A percentile compares a stretch with the other conserved stretches of the same genome.
Evolutionary conservation across 2,888 invertebrate species (phyloP).

Genomic region (Boloria euphrosyne): DNA sequence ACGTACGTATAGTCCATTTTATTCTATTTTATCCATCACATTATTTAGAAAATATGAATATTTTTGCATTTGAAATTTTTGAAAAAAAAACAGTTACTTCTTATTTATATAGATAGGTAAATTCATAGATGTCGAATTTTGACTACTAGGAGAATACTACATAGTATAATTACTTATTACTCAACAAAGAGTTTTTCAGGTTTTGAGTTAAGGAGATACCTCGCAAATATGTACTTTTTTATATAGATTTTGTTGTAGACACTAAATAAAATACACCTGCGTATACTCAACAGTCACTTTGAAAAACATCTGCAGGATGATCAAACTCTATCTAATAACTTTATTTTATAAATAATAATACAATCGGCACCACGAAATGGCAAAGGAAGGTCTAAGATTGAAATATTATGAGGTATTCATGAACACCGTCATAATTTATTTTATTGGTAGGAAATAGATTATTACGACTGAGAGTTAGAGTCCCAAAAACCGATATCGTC

Average conservation of each 20-base stretch:
- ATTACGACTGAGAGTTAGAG: slow-evolving; percentile 21
- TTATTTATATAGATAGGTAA: too few relatives aligned
- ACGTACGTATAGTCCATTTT: too few relatives aligned
- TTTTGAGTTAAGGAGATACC: too few relatives aligned
- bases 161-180: too few relatives aligned
- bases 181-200: too few relatives aligned
- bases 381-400: slow-evolving; percentile 15
- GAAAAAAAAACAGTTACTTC: too few relatives aligned
- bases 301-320: slow-evolving; percentile 3
- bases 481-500: slow-evolving; percentile 22
- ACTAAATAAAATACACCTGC: slow-evolving; percentile 1
- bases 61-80: too few relatives aligned
- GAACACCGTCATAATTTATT: slow-evolving; percentile 20
- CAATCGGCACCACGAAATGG: slow-evolving; percentile 10
- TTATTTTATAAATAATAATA: slow-evolving; percentile 16
- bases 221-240: too few relatives aligned
- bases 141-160: too few relatives aligned
- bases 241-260: not conserved
- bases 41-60: too few relatives aligned
- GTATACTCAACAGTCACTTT: not conserved
- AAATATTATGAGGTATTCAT: slow-evolving; percentile 13
- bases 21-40: too few relatives aligned
- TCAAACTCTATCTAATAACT: slow-evolving; percentile 4
- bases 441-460: slow-evolving; percentile 32
- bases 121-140: too few relatives aligned